Conservation (phyloP, 2,888 invertebrate species). For the Euzophera pinguis region DNA sequence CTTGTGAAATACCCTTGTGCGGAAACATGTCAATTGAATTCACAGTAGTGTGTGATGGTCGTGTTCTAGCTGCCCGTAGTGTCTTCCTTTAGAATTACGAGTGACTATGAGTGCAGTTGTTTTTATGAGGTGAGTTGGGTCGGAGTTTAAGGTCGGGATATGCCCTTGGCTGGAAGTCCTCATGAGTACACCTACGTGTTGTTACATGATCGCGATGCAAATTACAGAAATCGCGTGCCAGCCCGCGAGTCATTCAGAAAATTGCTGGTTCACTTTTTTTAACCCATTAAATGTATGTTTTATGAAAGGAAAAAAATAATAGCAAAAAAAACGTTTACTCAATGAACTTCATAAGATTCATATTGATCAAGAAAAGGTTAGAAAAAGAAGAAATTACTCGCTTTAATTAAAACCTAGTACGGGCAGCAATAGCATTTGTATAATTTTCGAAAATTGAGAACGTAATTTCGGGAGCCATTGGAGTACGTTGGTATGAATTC, state of each 20-base stretch:
- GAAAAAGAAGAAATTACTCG: not conserved
- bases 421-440: not conserved
- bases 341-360: not conserved
- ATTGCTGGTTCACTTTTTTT: conserved; percentile 36
- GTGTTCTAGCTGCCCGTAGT: conserved; percentile 45
- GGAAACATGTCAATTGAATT: conserved; percentile 61
- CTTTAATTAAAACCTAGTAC: conserved; percentile 4
- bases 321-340: not conserved
- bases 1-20: conserved; percentile 41
- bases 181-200: conserved; percentile 27
- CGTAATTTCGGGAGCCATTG: not conserved
- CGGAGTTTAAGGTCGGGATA: conserved; percentile 47
- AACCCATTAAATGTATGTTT: conserved; percentile 20
- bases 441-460: conserved; percentile 1
- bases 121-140: conserved; percentile 66
- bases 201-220: conserved; percentile 32
- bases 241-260: conserved; percentile 46
- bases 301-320: not conserved
- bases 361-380: not conserved
- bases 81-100: conserved; percentile 63
- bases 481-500: not conserved
- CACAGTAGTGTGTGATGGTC: conserved; percentile 35
- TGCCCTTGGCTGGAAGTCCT: conserved; percentile 54
- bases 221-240: conserved; percentile 52
- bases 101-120: conserved; percentile 48